Evolutionary conservation across 2,797 vertebrate genomes (phyloP).

Genomic region (Channa striata): DNA sequence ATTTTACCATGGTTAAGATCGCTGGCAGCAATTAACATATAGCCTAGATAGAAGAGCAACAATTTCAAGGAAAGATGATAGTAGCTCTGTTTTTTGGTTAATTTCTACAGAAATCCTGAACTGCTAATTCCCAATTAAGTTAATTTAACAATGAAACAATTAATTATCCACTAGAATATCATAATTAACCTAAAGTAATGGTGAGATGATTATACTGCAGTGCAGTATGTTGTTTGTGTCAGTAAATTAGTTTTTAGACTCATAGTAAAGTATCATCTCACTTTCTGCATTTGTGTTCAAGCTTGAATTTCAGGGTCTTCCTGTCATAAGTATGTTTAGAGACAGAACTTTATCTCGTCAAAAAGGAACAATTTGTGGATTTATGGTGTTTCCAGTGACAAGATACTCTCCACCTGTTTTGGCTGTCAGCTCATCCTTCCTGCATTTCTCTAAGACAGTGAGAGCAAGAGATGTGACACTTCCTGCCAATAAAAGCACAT

Average conservation of each 20-base stretch:
- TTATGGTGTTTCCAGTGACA: neutral
- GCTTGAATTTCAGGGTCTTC: neutral
- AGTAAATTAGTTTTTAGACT: too few species aligned
- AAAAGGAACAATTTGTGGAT: neutral
- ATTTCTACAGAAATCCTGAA: slow-evolving; percentile 11
- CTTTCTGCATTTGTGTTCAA: neutral
- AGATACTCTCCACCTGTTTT: slow-evolving; percentile 19
- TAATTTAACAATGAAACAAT: slow-evolving; percentile 18
- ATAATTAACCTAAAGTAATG: slow-evolving; percentile 10
- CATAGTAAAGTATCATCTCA: neutral
- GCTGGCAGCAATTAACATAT: slow-evolving; percentile 30
- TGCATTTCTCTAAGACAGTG: slow-evolving; percentile 1
- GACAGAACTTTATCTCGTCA: slow-evolving; percentile 7
- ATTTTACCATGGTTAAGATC: slow-evolving; percentile 25
- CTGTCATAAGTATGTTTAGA: neutral
- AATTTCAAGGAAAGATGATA: slow-evolving; percentile 9
- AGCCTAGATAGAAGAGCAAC: slow-evolving; percentile 1
- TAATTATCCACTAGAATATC: slow-evolving; percentile 12
- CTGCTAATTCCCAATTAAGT: slow-evolving; percentile 9
- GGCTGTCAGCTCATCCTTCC: slow-evolving; percentile 22
- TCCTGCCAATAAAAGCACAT: slow-evolving; percentile 11
- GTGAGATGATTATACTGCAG: neutral
- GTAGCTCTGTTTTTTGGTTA: slow-evolving; percentile 1
- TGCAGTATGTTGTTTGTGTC: neutral
- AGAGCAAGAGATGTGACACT: slow-evolving; percentile 2